Evolutionary conservation across 2,113 vertebrate species (phyloP).

Genomic region (Callipepla squamata): DNA sequence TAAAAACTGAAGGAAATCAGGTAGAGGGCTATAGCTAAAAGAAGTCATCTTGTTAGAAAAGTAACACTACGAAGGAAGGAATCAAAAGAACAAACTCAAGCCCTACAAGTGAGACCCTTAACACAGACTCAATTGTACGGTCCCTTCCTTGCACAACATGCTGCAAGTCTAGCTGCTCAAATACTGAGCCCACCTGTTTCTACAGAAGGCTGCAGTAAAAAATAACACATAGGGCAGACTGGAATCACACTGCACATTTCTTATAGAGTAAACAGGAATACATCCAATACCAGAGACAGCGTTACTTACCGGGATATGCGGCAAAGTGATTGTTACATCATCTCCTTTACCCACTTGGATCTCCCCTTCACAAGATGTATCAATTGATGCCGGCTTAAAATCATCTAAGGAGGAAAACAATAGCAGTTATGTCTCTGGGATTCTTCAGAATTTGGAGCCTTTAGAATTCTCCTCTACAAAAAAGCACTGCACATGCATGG

Average conservation of each 20-base stretch:
- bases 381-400: slow-evolving; percentile 97
- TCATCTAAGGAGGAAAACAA: slow-evolving; percentile 85
- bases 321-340: slow-evolving; percentile 97
- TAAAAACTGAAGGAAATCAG: background rate
- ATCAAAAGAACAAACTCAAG: background rate
- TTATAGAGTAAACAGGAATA: background rate
- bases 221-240: background rate
- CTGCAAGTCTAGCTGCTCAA: background rate
- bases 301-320: slow-evolving; percentile 93
- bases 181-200: background rate
- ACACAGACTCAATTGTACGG: background rate
- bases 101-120: background rate
- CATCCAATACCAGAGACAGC: background rate
- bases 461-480: background rate
- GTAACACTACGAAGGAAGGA: background rate
- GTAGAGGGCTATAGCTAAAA: background rate
- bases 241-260: background rate
- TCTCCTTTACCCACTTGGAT: slow-evolving; percentile 98
- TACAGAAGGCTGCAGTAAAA: background rate
- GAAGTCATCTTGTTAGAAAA: background rate
- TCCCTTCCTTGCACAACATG: background rate
- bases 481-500: background rate
- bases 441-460: background rate
- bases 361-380: slow-evolving; percentile 95
- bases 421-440: background rate